phyloP scores from a whole-genome alignment of 2,797 vertebrate species.

The Lacerta agilis region DNA sequence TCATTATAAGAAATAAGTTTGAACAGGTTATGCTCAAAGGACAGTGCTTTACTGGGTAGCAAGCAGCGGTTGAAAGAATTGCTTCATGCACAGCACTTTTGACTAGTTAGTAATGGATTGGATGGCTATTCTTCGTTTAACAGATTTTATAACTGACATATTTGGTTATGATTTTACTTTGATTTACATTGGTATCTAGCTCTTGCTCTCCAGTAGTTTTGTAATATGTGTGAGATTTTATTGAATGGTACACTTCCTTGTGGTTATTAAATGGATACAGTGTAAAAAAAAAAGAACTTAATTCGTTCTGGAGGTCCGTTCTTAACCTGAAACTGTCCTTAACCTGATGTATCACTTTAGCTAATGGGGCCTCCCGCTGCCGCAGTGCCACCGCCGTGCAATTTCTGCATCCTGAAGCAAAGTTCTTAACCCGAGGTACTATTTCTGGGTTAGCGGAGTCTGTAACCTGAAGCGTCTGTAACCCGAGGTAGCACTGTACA shows the following conservation, averaged over 20 bases:
- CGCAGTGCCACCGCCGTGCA: no score
- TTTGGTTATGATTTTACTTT: conserved; percentile 54
- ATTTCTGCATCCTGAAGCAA: no score
- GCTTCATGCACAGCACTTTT: background rate
- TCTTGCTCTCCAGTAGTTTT: conserved; percentile 24
- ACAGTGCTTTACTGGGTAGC: conserved; percentile 57
- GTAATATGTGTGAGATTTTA: conserved; percentile 71
- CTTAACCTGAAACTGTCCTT: no score
- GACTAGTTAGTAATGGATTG: conserved; percentile 10
- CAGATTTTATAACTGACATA: conserved; percentile 39
- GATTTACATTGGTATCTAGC: conserved; percentile 47
- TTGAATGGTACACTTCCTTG: conserved; percentile 81
- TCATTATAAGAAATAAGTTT: background rate
- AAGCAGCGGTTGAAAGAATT: conserved; percentile 77
- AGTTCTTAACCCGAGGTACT: no score
- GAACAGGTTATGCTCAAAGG: conserved; percentile 14
- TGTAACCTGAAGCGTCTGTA: no score
- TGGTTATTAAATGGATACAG: conserved; percentile 83
- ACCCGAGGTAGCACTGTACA: no score
- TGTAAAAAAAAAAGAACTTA: conserved; percentile 16
- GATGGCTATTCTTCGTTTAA: background rate
- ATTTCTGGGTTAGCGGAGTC: no score
- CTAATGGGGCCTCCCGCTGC: no score
- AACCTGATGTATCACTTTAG: no score
- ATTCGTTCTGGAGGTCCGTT: no score